Evolutionary conservation across 2,113 vertebrate species (phyloP), one percentile per base, ranked within the genome.

Genomic region (Rhadina sibilatrix): DNA sequence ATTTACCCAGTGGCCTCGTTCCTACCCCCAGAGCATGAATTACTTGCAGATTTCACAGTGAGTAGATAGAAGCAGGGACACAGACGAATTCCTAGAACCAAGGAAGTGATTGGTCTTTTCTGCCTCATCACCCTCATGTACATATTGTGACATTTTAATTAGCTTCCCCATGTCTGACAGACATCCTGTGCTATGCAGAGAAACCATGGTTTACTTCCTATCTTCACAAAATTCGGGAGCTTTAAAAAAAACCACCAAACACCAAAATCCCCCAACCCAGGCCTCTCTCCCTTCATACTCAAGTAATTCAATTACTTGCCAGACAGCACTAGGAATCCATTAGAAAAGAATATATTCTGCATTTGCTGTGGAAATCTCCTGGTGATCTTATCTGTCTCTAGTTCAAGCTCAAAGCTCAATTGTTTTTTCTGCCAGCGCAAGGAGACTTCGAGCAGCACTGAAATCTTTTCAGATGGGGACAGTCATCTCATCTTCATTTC

Each of bases 241-340:
- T 69, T 47, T 25, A 35, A 80, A 63, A 71, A 82, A 56, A 19
- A 11, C 10, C 35, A 46, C 20, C 10, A 21, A 82, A 52, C 22
- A 56, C 17, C 30, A 35, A 50, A 57, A 83, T n/a, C 27, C 23
- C 61, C 22, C 46, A 75, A 75, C 22, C 17, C 71, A 63, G 64
- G 54, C 13, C 37, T 56, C 56, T 72, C 27, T 82, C 61, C 40
- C 77, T 80, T 87, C 37, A 23, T 19, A 81, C n/a, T 78, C 95
- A 93, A 97, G 89, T 83, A 97, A 96, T 94, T 84, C 97, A 98
- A 98, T 98, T 98, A 97, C 95, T 97, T 98, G 97, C 93, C 95
- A 97, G 94, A 95, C 30, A 76, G 80, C 53, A 59, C 81, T 76
- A 97, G 97, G 96, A 97, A 98, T 93, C 92, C 96, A 96, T 97